phyloP scores from a whole-genome alignment of 1,140 invertebrate species.

The Carcinoscorpius rotundicauda region DNA sequence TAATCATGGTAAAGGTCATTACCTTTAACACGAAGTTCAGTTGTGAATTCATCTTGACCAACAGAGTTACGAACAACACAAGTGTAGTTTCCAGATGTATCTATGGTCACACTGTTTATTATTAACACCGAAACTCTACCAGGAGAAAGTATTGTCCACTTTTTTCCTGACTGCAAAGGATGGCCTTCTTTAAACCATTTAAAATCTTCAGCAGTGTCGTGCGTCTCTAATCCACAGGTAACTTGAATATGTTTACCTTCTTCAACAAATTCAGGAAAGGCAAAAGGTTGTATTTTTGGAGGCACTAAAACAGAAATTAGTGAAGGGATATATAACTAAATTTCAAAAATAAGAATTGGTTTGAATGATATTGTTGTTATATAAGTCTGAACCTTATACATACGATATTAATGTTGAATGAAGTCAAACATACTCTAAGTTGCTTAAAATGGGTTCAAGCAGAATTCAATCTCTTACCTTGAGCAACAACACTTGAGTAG shows the following conservation, averaged over 20 bases:
- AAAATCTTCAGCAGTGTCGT: constrained; percentile 6
- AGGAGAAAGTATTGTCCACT: constrained; percentile 10
- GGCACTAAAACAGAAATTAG: no score
- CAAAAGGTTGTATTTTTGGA: constrained; percentile 12
- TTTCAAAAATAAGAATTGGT: no score
- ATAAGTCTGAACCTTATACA: no score
- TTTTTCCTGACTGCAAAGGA: not conserved
- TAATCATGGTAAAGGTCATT: not conserved
- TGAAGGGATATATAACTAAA: no score
- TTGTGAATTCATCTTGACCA: constrained; percentile 24
- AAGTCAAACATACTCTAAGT: no score
- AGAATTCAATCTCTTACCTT: no score
- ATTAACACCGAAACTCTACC: constrained; percentile 25
- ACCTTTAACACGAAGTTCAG: constrained; percentile 22
- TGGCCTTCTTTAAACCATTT: constrained; percentile 10
- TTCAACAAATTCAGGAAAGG: constrained; percentile 11
- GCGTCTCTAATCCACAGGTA: constrained; percentile 3
- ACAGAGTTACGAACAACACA: constrained; percentile 43
- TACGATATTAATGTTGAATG: no score
- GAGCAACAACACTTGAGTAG: no score
- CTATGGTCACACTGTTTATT: constrained; percentile 29
- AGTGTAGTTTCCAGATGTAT: constrained; percentile 46
- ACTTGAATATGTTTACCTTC: constrained; percentile 14
- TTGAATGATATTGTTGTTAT: no score
- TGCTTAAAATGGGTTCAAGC: no score